Evolutionary conservation across 2,113 vertebrate genomes (phyloP).

Genomic region (Pollachius pollachius): DNA sequence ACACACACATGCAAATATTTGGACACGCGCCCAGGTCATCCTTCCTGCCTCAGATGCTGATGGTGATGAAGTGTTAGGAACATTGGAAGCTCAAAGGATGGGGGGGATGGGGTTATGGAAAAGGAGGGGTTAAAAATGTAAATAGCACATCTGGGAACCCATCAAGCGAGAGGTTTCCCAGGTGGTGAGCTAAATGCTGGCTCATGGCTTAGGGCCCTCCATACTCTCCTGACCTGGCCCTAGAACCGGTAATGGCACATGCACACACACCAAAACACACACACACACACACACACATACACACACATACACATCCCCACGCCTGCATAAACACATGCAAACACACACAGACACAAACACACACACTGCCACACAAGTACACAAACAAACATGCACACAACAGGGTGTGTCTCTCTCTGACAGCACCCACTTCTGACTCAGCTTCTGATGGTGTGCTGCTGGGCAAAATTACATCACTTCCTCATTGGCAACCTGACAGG

Average conservation of each 20-base stretch:
- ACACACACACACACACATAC: neutral
- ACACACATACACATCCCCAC: too few species aligned
- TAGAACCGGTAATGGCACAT: neutral
- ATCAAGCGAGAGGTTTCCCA: slow-evolving; percentile 25
- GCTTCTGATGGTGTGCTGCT: slow-evolving; percentile 34
- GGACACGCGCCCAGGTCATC: slow-evolving; percentile 17
- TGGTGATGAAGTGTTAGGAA: slow-evolving; percentile 16
- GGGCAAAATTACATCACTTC: slow-evolving; percentile 64
- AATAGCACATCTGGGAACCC: slow-evolving; percentile 40
- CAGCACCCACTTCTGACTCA: slow-evolving; percentile 47
- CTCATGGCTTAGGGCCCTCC: slow-evolving; percentile 10
- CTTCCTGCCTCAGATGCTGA: slow-evolving; percentile 38
- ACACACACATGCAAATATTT: slow-evolving; percentile 31
- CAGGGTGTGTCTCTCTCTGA: slow-evolving; percentile 11
- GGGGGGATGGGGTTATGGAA: slow-evolving; percentile 2
- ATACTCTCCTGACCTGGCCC: slow-evolving; percentile 11
- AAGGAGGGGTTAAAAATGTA: slow-evolving; percentile 22
- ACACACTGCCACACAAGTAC: neutral
- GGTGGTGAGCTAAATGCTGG: slow-evolving; percentile 42
- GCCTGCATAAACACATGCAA: neutral
- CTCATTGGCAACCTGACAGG: slow-evolving; percentile 43
- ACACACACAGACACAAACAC: neutral
- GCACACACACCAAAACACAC: neutral
- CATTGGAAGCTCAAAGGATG: slow-evolving; percentile 2
- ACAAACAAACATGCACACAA: neutral